Base-by-base conservation (phyloP, 1,140 invertebrate genomes). In the Drosophila bipectinata region DNA sequence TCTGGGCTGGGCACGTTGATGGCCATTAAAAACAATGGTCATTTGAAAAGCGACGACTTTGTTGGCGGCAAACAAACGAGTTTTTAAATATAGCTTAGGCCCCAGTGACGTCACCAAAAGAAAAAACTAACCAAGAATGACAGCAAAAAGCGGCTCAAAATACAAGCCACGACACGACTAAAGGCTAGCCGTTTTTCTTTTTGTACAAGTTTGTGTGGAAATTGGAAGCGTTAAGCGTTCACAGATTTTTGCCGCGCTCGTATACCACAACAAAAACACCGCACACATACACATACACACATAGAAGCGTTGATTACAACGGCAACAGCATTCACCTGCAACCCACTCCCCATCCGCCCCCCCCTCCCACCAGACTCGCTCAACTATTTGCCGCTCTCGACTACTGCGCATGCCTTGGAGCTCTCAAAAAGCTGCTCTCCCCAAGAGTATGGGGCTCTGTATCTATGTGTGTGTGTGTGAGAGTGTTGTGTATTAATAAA, bases 401-500 rank as follows among this genome's bases (percentile, higher is more conserved):
- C n/a, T 3, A 74, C 47, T 51, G 82, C 82, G 82, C 82, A 88
- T 37, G 34, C 34, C 34, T 12, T 37, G 34, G 34, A 12, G 34
- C 34, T 37, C 34, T 37, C 34, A 4, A 37, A 37, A 37, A 18
- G 34, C 34, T 37, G 44, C 56, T 58, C 56, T 18, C 56, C 51
- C 44, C 41, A 51, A 44, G 37, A 14, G 26, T 48, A 28, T 62
- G 21, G 21, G 21, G 21, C 2, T 21, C 21, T 21, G 21, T 21
- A 10, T 45, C 21, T 61, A 28, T n/a, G 41, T 47, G 8, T 67
- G 18, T 64, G 52, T 59, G 30, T 49, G 64, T 21, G 18, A 77
- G 57, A 72, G 66, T 47, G 63, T 79, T 69, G 73, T 66, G 77
- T 87, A 87, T 87, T 87, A 87, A 82, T 87, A 87, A 87, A 87